Base-by-base conservation (phyloP, 2,113 vertebrate genomes). In the Mormyrus iriodes region DNA sequence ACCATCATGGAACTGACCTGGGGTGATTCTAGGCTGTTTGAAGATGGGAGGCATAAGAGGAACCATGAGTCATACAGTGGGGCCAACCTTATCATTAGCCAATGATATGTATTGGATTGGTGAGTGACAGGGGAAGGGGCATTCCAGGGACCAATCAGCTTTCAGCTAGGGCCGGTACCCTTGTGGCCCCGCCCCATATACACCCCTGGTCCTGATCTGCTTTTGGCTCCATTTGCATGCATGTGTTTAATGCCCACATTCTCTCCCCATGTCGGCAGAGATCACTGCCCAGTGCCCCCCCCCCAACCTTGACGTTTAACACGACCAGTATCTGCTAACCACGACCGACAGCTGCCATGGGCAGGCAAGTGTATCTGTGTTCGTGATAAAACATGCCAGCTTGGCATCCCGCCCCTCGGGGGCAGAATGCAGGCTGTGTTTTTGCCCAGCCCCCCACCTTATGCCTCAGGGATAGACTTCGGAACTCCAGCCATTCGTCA, bases 251-350 rank as follows among this genome's bases (percentile, higher is more conserved):
- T 46, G 89, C 15, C 10, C 48, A 27, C n/a, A 48, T 21, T 61
- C 91, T 92, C 90, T 90, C 91, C 92, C 91, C 49, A 39, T 86
- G 85, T 39, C 4, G 13, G 5, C 1, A 27, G 51, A 31, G n/a
- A 17, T 86, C 7, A 21, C n/a, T 35, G 31, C 31, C n/a, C 27
- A 35, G 27, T 17, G 17, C 2, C 8, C 21, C 19, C 6, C 5
- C 31, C 1, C 73, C 17, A 48, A 27, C 24, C 19, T 24, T 21
- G 12, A 65, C 1, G 9, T 35, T 52, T 86, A n/a, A 19, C 27
- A 55, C 12, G 5, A 24, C 8, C 21, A 85, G 84, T 49, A 31
- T 48, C 4, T n/a, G 21, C 19, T 76, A 9, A 42, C 83, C 44
- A 27, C 21, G 17, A 10, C 8, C 5, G 15, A 12, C 44, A 2